These are phyloP conservation scores for Anolis apletophallus DNA, from an alignment of 2,797 vertebrate species.

Conservation along the genomic window DNA sequence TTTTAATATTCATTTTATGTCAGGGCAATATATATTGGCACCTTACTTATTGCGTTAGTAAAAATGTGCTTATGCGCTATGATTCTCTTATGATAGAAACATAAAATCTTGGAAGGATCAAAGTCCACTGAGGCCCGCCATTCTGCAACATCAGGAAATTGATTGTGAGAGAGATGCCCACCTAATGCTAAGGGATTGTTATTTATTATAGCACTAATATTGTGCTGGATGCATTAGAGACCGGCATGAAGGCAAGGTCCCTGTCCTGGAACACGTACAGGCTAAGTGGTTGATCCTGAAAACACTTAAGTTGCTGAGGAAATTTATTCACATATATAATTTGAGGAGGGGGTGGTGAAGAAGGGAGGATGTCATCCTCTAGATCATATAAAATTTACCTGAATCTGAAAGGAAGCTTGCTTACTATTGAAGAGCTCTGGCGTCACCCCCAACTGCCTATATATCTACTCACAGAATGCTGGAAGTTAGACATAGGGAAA, in stretches of 20 bases:
- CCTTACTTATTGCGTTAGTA: conserved; percentile 75
- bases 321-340: conserved; percentile 40
- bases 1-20: conserved; percentile 77
- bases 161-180: conserved; percentile 71
- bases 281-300: conserved; percentile 66
- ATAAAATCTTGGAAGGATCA: conserved; percentile 75
- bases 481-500: not conserved
- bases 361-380: not conserved
- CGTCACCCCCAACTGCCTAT: conserved; percentile 9
- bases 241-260: conserved; percentile 65
- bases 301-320: conserved; percentile 64
- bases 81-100: conserved; percentile 75
- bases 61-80: conserved; percentile 75
- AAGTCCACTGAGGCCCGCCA: conserved; percentile 74
- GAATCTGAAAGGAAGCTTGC: not conserved
- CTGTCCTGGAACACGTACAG: conserved; percentile 67
- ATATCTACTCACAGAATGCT: not conserved
- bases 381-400: conserved; percentile 45
- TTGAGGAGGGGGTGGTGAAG: not conserved
- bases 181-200: conserved; percentile 74
- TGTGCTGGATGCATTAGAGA: conserved; percentile 67
- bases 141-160: conserved; percentile 73
- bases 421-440: conserved; percentile 53
- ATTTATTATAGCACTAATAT: conserved; percentile 74
- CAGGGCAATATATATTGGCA: conserved; percentile 75